Evolutionary conservation across 2,797 vertebrate species (phyloP).

Genomic region (Heterohyrax brucei): DNA sequence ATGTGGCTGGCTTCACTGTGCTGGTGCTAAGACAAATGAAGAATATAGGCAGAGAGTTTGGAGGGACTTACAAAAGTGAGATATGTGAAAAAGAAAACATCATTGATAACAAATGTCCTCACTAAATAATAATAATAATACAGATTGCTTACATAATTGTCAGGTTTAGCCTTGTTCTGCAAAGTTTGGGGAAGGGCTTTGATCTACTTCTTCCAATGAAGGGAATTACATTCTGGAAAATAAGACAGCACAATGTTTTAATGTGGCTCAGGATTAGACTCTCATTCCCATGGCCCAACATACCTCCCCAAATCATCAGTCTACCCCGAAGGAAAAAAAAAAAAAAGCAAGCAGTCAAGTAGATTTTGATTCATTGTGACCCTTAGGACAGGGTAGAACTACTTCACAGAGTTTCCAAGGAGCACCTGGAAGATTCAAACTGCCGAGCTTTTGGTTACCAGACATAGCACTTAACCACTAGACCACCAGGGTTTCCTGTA

Average conservation of each 20-base stretch:
- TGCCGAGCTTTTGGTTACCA: no score
- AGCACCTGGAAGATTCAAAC: no score
- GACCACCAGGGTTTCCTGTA: no score
- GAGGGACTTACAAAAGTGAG: slow-evolving; percentile 55
- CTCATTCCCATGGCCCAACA: background rate
- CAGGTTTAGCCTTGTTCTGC: slow-evolving; percentile 61
- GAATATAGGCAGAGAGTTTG: background rate
- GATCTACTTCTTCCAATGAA: background rate
- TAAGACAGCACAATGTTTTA: background rate
- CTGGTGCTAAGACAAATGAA: slow-evolving; percentile 50
- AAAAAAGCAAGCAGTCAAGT: no score
- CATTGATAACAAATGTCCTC: slow-evolving; percentile 69
- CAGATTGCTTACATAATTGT: slow-evolving; percentile 6
- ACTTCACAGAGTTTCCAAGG: no score
- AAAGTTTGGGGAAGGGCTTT: background rate
- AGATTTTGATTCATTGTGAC: no score
- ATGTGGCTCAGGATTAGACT: no score
- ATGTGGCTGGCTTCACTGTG: slow-evolving; percentile 70
- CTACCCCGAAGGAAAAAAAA: background rate
- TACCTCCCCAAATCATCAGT: fast-evolving
- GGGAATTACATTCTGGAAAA: background rate
- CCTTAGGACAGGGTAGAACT: no score
- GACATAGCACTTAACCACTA: no score
- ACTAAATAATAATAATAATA: slow-evolving; percentile 52
- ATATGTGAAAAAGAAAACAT: slow-evolving; percentile 74